These are phyloP conservation scores for Tenthredo mesomela DNA, from an alignment of 2,888 invertebrate species.

Conservation along the genomic window DNA sequence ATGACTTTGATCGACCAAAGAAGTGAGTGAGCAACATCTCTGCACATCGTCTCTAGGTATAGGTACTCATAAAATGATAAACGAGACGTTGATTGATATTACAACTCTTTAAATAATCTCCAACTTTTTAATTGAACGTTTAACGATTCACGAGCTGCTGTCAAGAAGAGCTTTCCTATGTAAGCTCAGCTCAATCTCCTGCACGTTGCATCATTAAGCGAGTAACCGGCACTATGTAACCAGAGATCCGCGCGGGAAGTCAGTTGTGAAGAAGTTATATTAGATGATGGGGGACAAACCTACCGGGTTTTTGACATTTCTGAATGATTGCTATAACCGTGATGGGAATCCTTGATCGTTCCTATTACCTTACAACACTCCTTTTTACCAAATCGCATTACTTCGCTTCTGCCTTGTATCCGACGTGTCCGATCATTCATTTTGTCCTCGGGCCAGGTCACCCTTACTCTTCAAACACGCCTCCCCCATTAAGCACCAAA, in stretches of 20 bases:
- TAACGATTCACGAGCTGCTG: background rate
- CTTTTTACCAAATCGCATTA: conserved; percentile 36
- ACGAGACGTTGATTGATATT: background rate
- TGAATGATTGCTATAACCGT: conserved; percentile 63
- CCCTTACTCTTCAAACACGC: conserved; percentile 18
- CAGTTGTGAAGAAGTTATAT: conserved; percentile 11
- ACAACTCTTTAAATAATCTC: conserved; percentile 23
- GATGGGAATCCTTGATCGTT: conserved; percentile 64
- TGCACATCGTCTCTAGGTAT: background rate
- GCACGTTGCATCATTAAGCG: background rate
- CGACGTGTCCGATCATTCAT: conserved; percentile 53
- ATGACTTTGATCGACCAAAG: too few relatives aligned
- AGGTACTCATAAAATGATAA: background rate
- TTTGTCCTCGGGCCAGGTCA: conserved; percentile 49
- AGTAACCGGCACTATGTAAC: background rate
- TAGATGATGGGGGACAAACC: background rate
- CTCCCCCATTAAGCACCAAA: conserved; percentile 22
- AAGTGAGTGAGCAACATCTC: conserved; percentile 9
- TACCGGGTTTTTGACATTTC: conserved; percentile 65
- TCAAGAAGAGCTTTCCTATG: background rate
- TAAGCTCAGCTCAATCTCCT: background rate
- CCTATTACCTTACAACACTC: conserved; percentile 52
- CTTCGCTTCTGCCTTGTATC: conserved; percentile 42
- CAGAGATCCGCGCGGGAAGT: background rate
- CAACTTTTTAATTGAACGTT: conserved; percentile 17